These are phyloP conservation scores for Periophthalmus modestus DNA, from an alignment of 2,113 vertebrate species.

Conservation along the genomic window DNA sequence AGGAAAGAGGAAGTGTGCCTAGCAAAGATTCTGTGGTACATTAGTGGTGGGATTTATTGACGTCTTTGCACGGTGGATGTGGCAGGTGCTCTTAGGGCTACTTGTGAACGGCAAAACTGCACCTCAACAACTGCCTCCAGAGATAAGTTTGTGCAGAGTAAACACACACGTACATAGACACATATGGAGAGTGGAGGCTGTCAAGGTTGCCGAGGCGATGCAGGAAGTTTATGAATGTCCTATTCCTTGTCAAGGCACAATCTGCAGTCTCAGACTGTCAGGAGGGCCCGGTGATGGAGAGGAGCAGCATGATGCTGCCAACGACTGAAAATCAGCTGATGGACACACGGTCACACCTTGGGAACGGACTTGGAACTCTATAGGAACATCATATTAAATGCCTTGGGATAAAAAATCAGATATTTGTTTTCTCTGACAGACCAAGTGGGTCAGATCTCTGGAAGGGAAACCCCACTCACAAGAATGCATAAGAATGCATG, in stretches of 20 bases:
- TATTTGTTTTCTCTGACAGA: too few relatives aligned
- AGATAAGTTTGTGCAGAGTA: conserved; percentile 30
- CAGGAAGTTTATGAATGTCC: conserved; percentile 64
- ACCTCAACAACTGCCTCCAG: conserved; percentile 36
- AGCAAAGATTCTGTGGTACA: conserved; percentile 66
- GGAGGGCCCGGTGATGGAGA: conserved; percentile 54
- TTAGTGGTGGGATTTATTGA: conserved; percentile 78
- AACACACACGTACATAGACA: conserved; percentile 11
- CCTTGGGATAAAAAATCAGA: too few relatives aligned
- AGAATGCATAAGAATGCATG: too few relatives aligned
- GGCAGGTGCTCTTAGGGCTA: conserved; percentile 71
- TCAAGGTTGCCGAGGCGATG: conserved; percentile 61
- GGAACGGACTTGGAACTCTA: conserved; percentile 16
- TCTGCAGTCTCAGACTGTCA: conserved; percentile 54
- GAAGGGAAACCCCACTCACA: too few relatives aligned
- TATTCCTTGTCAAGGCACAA: conserved; percentile 58
- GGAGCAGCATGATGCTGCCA: conserved; percentile 21
- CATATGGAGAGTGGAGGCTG: neutral
- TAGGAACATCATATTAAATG: neutral
- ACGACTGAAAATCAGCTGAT: conserved; percentile 47
- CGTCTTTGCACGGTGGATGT: conserved; percentile 65
- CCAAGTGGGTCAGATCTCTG: too few relatives aligned
- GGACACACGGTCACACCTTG: conserved; percentile 42
- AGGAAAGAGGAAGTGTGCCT: conserved; percentile 34
- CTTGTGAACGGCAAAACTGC: conserved; percentile 49